A percentile compares a stretch with the other conserved stretches of the same genome.
Conservation (phyloP, 2,113 vertebrate genomes). For the Epinephelus moara region DNA sequence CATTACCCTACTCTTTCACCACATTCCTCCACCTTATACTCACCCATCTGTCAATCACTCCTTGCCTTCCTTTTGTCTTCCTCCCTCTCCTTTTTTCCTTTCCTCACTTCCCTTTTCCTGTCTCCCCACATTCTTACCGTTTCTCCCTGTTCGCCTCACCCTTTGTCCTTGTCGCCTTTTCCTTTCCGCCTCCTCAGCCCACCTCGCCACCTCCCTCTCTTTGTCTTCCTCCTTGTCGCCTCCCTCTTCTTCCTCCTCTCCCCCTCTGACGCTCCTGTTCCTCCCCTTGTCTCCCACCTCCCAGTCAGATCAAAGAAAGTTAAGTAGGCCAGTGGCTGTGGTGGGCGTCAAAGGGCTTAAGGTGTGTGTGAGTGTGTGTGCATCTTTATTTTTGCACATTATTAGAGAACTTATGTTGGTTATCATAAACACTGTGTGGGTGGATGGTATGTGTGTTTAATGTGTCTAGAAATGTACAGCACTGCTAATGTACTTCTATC, state of each 20-base stretch:
- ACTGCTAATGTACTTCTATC: conserved; percentile 15
- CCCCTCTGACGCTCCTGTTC: background rate
- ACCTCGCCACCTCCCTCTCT: background rate
- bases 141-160: background rate
- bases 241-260: conserved; percentile 3
- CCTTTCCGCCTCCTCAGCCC: conserved; percentile 14
- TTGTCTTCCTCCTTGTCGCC: background rate
- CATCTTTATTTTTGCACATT: conserved; percentile 31
- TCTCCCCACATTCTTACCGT: no score
- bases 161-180: background rate
- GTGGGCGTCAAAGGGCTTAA: conserved; percentile 66
- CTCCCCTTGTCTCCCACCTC: conserved; percentile 46
- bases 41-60: background rate
- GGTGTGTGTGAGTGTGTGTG: conserved; percentile 36
- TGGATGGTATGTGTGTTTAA: conserved; percentile 22
- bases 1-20: background rate
- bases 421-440: conserved; percentile 40
- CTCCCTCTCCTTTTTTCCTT: background rate
- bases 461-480: conserved; percentile 6
- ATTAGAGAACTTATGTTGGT: conserved; percentile 31
- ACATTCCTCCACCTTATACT: background rate
- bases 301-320: conserved; percentile 71
- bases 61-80: background rate
- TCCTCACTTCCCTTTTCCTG: background rate
- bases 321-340: conserved; percentile 70